A percentile compares a stretch with the other conserved stretches of the same genome.
phyloP scores from a whole-genome alignment of 2,888 invertebrate species.

The Alitta virens region DNA sequence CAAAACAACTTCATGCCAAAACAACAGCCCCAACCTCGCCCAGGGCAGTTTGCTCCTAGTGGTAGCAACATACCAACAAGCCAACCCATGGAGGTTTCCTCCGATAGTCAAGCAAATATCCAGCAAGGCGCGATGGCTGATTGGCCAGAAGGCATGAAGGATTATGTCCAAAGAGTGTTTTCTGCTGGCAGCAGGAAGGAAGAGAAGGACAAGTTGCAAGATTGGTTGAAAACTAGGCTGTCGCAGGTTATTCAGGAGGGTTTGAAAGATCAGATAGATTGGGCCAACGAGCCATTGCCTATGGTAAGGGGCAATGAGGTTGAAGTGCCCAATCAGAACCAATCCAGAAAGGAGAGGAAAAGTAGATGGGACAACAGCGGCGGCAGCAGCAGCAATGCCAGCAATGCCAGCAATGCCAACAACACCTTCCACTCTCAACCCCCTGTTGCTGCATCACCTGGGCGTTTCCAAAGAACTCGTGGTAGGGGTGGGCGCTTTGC shows the following conservation, averaged over 20 bases:
- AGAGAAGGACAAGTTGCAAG: slow-evolving; percentile 91
- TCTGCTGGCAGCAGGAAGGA: slow-evolving; percentile 77
- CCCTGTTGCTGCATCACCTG: no score
- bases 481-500: no score
- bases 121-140: slow-evolving; percentile 69
- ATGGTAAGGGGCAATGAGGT: neutral
- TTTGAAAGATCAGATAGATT: slow-evolving; percentile 85
- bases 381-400: neutral
- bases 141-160: slow-evolving; percentile 71
- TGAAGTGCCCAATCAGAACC: neutral
- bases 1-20: slow-evolving; percentile 4
- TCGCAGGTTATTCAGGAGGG: slow-evolving; percentile 86
- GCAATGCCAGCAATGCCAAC: no score
- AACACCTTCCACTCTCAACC: no score
- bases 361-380: neutral
- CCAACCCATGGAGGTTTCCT: neutral
- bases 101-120: neutral
- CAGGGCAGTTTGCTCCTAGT: neutral
- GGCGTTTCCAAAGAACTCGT: no score
- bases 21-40: neutral
- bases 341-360: neutral
- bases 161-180: slow-evolving; percentile 90
- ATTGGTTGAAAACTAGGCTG: slow-evolving; percentile 89
- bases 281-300: slow-evolving; percentile 91
- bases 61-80: neutral